Evolutionary conservation across 2,888 invertebrate genomes (phyloP), one percentile per base, ranked within the genome.

Genomic region (Torymus auratus): DNA sequence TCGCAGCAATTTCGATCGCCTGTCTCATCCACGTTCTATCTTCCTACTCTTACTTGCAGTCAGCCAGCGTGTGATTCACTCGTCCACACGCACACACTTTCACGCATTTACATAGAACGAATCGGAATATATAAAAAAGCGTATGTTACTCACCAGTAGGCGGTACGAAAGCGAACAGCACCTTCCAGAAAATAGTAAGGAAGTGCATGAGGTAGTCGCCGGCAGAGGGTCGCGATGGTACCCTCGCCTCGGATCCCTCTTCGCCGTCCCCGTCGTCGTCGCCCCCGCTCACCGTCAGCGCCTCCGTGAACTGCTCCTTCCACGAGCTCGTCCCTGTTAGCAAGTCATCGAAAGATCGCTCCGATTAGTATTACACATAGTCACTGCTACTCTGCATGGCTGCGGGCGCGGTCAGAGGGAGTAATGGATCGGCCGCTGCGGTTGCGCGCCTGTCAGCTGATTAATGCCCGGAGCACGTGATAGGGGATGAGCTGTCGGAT

Each of bases 301-400:
- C 99, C 91, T 99, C 99, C 87, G 96, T 93, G 91, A 99, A 99
- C 92, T 99, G 99, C 89, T 99, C 99, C 91, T 96, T 97, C 99
- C 99, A 99, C 0, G 98, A 98, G n/a, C 98, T 98, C 17, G 99
- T 98, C 82, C 99, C 91, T 91, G 85, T 93, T 56, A 11, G 55
- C 67, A 78, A 55, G 12, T 14, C 11, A 14, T 17, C 20, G 52
- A 62, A 52, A 10, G 52, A 52, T 50, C 14, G 61, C 41, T 41
- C 41, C 7, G 41, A 41, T 41, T 41, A 41, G 41, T 41, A 20
- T 20, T 20, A 20, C 2, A 41, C 41, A 41, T 10, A 41, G 41
- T 7, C 7, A 41, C 41, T 41, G 7, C 41, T 41, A 1, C 41
- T 5, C 41, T 41, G 41, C 41, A 41, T 41, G 41, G 41, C 5